Evolutionary conservation across 2,888 invertebrate species (phyloP).

Genomic region (Xestoiulus laeticollis): DNA sequence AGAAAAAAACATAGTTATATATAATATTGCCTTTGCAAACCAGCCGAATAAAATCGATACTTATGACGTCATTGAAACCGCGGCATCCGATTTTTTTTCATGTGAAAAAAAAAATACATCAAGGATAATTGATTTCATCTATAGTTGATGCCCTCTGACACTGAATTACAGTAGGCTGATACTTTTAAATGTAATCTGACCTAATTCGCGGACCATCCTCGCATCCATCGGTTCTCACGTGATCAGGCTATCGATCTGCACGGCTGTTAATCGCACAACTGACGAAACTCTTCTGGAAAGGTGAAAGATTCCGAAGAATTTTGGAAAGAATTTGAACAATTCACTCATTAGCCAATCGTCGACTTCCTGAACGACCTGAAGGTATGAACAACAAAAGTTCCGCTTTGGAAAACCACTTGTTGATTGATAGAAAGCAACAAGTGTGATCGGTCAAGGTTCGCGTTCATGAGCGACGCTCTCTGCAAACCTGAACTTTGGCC

Average conservation of each 20-base stretch:
- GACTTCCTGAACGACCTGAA: neutral
- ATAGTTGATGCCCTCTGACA: neutral
- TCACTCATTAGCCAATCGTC: neutral
- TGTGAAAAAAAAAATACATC: neutral
- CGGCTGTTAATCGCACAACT: neutral
- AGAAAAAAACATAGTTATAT: no score
- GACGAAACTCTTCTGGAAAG: neutral
- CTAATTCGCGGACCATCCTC: neutral
- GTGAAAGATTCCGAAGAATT: neutral
- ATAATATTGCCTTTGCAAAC: no score
- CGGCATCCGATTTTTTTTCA: neutral
- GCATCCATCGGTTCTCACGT: neutral
- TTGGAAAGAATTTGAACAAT: neutral
- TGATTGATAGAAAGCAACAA: neutral
- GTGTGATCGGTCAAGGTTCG: neutral
- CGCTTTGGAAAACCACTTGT: neutral
- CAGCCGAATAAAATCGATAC: neutral
- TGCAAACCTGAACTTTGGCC: neutral
- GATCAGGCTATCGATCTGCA: neutral
- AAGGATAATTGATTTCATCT: neutral
- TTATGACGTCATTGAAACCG: neutral
- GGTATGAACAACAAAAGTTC: neutral
- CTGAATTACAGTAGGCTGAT: neutral
- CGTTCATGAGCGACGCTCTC: neutral
- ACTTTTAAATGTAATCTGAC: conserved; percentile 10